phyloP scores from a whole-genome alignment of 2,797 vertebrate species.

The Acridotheres tristis region DNA sequence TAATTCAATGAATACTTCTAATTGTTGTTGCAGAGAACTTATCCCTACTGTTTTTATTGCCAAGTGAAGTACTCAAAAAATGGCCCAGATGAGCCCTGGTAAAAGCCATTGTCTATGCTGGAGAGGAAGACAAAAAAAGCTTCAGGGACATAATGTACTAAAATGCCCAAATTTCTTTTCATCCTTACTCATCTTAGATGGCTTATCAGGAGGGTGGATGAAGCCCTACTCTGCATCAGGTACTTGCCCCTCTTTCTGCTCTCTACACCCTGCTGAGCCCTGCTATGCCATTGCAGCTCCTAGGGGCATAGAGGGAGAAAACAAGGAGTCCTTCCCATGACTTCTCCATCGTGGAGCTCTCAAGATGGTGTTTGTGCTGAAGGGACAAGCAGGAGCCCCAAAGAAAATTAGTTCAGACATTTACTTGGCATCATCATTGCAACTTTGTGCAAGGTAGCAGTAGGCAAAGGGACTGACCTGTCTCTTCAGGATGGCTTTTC shows the following conservation, averaged over 20 bases:
- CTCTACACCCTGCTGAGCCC: background rate
- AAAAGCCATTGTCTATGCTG: rapidly evolving
- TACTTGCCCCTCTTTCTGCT: rapidly evolving
- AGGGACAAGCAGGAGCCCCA: rapidly evolving
- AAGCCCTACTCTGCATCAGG: background rate
- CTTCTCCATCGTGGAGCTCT: background rate
- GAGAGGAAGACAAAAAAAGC: background rate
- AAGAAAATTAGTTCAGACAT: rapidly evolving
- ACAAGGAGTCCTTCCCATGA: rapidly evolving
- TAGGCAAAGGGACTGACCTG: background rate
- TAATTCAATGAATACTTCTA: background rate
- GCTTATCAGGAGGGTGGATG: rapidly evolving
- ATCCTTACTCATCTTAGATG: background rate
- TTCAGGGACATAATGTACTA: background rate
- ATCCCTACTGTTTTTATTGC: background rate
- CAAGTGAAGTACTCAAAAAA: background rate
- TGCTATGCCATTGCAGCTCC: background rate
- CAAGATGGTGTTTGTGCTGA: background rate
- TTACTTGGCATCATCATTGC: background rate
- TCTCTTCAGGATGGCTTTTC: background rate
- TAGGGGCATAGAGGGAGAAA: rapidly evolving
- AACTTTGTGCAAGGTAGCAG: background rate
- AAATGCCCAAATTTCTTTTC: background rate
- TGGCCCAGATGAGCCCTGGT: background rate
- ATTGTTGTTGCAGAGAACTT: background rate